Base-by-base conservation (phyloP, 2,797 vertebrate species). In the Falco peregrinus region DNA sequence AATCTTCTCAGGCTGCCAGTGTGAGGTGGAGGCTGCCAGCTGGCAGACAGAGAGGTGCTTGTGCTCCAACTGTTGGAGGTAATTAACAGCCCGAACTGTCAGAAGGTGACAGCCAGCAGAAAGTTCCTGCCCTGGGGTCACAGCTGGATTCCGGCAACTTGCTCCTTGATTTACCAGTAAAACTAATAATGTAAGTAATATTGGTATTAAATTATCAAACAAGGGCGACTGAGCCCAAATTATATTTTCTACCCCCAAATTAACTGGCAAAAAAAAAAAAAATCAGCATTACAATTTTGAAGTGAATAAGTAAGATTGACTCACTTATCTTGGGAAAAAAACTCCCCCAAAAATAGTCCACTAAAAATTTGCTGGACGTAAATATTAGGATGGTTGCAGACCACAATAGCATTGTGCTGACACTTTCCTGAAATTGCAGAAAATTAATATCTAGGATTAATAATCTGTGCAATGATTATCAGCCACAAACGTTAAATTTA, bases 41-140 rank as follows among this genome's bases (percentile, higher is more conserved):
- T 98, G 98, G 98, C 98, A 98, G 98, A 98, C 98, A 98, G 95
- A 98, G 98, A 97, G 97, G 97, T 98, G 97, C 98, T 98, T 98
- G 97, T 98, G 94, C 90, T 98, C 92, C 90, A 76, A 95, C 97
- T 97, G 98, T 98, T 97, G 96, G 97, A 97, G 97, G 97, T 98
- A 98, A 98, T 98, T 98, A 98, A 98, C 97, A 98, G 97, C 93
- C 97, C 77, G 39, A 97, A 98, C 97, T 98, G 95, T 98, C 97
- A 97, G 97, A 96, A 98, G 97, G 98, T 98, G 97, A 98, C 97
- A 98, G 98, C 97, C 95, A 94, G 97, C 97, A 98, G 97, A 98
- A 97, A 97, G 97, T 98, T 97, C 97, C 97, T 98, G 98, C 97
- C 98, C 97, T 91, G 90, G 92, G 98, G 98, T 98, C 98, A 98